Evolutionary conservation across 2,888 invertebrate species (phyloP), one percentile per base, ranked within the genome.

Genomic region (Chymomyza caudatula): DNA sequence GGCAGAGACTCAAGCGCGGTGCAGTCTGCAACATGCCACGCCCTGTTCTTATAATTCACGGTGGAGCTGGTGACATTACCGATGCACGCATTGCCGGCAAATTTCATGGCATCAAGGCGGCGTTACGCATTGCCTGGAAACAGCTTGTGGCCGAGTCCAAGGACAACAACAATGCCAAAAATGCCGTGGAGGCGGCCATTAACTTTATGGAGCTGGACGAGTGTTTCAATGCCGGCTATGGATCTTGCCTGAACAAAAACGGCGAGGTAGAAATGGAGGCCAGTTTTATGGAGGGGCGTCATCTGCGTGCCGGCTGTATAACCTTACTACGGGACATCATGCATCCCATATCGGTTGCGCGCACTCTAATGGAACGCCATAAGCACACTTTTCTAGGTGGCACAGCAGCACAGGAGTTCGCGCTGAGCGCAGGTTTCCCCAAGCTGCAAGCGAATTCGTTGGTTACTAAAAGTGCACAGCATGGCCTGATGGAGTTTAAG

Each of bases 211-310:
- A 97, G 89, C 92, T 94, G 75, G 94, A 95, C 89, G 94, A 94
- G 77, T 92, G 92, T 58, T 96, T 96, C 88, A 96, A 97, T 92
- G 95, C 96, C 60, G 96, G 96, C 2, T 94, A 93, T 86, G 97
- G 97, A 5, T 94, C 96, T 0, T 96, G 96, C 5, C 90, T 97
- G 54, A 97, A 94, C 85, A 88, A 93, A 17, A 93, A 93, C 58
- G 96, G 95, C 3, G 93, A 94, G 82, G 94, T 96, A 0, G 96
- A 96, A 92, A 94, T 96, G 94, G 96, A 96, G 90, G 96, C 96
- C 0, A 94, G 95, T 69, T 93, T 97, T 22, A 96, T 96, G 95
- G 92, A 94, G 75, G 97, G 96, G 0, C 89, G 91, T 1, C 91
- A 93, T 59, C 90, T 96, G 51, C 92, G 92, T 71, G 92, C 93